Conservation (phyloP, 2,797 vertebrate genomes). For the Sebastes wilsoni region DNA sequence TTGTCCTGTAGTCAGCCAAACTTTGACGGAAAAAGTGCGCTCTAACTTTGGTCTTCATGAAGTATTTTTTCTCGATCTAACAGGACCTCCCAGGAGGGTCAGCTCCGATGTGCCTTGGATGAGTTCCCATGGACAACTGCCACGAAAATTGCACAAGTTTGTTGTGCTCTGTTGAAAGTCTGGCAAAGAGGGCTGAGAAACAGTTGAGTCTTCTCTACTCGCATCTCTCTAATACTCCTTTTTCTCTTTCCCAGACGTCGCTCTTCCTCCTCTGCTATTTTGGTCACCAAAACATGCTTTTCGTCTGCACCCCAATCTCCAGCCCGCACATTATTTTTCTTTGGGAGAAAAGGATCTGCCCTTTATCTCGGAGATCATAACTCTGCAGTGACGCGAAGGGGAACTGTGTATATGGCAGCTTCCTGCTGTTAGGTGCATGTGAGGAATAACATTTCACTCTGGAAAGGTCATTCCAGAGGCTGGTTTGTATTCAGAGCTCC, state of each 20-base stretch:
- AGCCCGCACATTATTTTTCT: slow-evolving; percentile 71
- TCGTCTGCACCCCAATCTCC: slow-evolving; percentile 67
- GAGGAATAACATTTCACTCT: slow-evolving; percentile 70
- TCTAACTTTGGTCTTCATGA: slow-evolving; percentile 60
- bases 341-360: slow-evolving; percentile 63
- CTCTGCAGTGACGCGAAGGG: slow-evolving; percentile 66
- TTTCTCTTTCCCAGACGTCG: slow-evolving; percentile 67
- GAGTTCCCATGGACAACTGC: slow-evolving; percentile 76
- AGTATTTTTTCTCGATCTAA: slow-evolving; percentile 68
- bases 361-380: slow-evolving; percentile 76
- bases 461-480: slow-evolving; percentile 73
- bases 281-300: slow-evolving; percentile 73
- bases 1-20: slow-evolving; percentile 38
- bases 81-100: slow-evolving; percentile 77
- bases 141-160: slow-evolving; percentile 77
- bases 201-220: slow-evolving; percentile 54
- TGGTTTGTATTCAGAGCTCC: slow-evolving; percentile 51
- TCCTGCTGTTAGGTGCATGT: slow-evolving; percentile 73
- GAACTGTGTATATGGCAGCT: slow-evolving; percentile 64
- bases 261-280: slow-evolving; percentile 72
- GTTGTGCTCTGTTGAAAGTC: slow-evolving; percentile 68
- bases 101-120: slow-evolving; percentile 66
- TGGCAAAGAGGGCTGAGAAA: slow-evolving; percentile 60
- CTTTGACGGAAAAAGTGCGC: slow-evolving; percentile 48
- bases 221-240: slow-evolving; percentile 55